Base-by-base conservation (phyloP, 2,797 vertebrate species). In the Geotrypetes seraphini region DNA sequence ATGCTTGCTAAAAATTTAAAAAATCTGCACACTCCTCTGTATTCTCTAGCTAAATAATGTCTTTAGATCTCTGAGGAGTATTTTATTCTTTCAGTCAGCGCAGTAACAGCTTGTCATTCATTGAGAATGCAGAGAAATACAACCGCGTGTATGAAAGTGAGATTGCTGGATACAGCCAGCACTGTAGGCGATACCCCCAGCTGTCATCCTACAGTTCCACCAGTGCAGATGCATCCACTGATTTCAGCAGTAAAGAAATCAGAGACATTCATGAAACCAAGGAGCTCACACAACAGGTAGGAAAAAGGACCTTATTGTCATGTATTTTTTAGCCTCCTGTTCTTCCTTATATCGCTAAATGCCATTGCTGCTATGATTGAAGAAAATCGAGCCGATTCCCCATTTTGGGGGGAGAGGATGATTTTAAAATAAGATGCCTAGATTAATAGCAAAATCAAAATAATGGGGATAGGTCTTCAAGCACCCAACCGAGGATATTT, bases 201-300 rank as follows among this genome's bases (percentile, higher is more conserved):
- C 57, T 62, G 10, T 79, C 85, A 0, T 66, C 84, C 41, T 80
- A 80, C 61, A 88, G 87, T 63, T 89, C 84, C 6, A 78, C 82
- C 58, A 87, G 85, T 5, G 77, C 73, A 3, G 91, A 93, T 52
- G 77, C 80, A 49, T 88, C 90, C 54, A 85, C 86, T 4, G 91
- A 91, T 53, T 88, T 92, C 74, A 94, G 91, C 77, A 94, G 87
- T 33, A 93, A 96, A 53, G 94, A 97, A 73, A 91, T 96, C 54
- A 80, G 78, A 28, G 91, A 95, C 55, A 91, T 96, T 65, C 94
- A 95, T 48, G 88, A 97, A 67, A 88, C 86, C 72, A 95, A 75
- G 28, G 86, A 87, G 60, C 88, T 98, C 66, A 94, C 90, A 43
- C 90, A 85, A 59, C 89, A 96, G 86, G 92, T 92, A 60, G 47